Conservation (phyloP, 2,797 vertebrate genomes). For the Thunnus albacares region DNA sequence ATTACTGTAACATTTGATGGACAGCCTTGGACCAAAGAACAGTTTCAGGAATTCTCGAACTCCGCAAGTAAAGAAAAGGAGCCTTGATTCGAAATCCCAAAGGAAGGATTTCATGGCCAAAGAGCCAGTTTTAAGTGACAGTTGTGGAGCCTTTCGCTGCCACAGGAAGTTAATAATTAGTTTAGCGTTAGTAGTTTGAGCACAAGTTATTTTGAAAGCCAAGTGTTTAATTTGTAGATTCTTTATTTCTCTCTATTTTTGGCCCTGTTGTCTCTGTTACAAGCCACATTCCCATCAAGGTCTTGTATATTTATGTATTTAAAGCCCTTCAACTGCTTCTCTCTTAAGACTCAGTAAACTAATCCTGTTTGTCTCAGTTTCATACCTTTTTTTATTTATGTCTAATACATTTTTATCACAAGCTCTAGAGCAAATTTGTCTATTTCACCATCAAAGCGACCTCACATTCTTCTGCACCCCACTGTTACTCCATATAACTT, state of each 20-base stretch:
- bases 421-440: constrained; percentile 4
- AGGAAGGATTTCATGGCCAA: neutral
- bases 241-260: no score
- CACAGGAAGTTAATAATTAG: constrained; percentile 21
- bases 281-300: neutral
- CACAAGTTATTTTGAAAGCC: no score
- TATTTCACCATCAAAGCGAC: constrained; percentile 39
- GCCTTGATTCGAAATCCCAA: neutral
- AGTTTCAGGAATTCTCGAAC: constrained; percentile 1
- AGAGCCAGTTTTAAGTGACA: constrained; percentile 1
- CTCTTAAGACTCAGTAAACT: no score
- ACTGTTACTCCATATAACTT: constrained; percentile 11
- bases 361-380: constrained; percentile 4
- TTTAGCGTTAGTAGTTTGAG: neutral
- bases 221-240: no score
- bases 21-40: neutral
- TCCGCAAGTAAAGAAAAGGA: neutral
- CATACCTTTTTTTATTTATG: constrained; percentile 31
- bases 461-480: constrained; percentile 42
- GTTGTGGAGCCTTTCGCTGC: neutral
- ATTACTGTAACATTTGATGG: neutral
- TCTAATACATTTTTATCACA: constrained; percentile 35
- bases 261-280: no score
- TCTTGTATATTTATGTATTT: neutral
- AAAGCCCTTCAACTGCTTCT: neutral